Evolutionary conservation across 2,888 invertebrate species (phyloP).

Genomic region (Desoria tigrina): DNA sequence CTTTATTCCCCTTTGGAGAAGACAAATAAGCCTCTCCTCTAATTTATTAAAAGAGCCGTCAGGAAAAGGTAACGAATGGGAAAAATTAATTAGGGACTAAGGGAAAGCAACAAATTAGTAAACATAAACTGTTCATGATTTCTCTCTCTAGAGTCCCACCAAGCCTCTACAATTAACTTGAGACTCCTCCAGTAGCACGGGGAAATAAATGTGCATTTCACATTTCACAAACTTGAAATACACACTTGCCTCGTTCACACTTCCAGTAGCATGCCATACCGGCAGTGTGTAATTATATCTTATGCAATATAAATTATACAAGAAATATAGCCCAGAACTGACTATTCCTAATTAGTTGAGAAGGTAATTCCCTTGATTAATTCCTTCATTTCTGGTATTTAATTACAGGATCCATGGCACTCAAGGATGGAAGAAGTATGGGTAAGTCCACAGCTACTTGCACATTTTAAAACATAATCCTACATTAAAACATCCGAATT

Average conservation of each 20-base stretch:
- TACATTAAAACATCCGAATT: no score
- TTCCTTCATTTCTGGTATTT: constrained; percentile 37
- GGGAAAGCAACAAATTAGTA: constrained; percentile 6
- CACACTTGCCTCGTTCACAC: no score
- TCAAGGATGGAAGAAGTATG: constrained; percentile 45
- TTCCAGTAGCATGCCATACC: no score
- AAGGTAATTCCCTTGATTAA: constrained; percentile 44
- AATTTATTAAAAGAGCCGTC: constrained; percentile 12
- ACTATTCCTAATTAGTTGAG: background rate
- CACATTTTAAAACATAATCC: no score
- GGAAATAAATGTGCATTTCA: background rate
- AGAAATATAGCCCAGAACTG: background rate
- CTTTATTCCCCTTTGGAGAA: no score
- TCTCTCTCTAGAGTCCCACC: no score
- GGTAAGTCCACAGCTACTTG: no score
- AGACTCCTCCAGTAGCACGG: background rate
- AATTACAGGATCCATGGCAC: constrained; percentile 50
- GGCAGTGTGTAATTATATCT: no score
- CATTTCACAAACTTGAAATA: no score
- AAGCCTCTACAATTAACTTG: constrained; percentile 1
- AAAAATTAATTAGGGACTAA: constrained; percentile 12
- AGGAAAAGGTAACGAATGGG: constrained; percentile 13
- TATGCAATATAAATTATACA: no score
- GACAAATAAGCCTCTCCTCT: no score
- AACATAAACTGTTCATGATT: constrained; percentile 6